phyloP scores from a whole-genome alignment of 53 echinoderm and acorn worm species.

The Luidia sarsii region DNA sequence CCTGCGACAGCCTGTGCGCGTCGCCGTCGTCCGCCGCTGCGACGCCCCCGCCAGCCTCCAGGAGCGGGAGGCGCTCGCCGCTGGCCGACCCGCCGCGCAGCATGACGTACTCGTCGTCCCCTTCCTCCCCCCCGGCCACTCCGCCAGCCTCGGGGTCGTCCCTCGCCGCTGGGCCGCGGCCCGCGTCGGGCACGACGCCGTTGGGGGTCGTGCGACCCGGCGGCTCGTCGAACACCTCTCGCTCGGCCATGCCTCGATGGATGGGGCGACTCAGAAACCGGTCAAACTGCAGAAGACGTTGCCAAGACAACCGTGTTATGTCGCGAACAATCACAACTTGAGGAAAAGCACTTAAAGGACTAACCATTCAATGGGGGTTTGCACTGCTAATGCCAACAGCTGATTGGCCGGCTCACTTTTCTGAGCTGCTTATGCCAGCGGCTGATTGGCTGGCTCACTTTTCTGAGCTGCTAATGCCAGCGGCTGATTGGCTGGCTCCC shows the following conservation, averaged over 20 bases:
- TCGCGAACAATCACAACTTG: not conserved
- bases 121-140: not conserved
- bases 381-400: too few species aligned
- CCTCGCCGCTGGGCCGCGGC: not conserved
- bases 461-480: too few species aligned
- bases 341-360: not conserved
- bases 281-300: slow-evolving; percentile 35
- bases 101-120: slow-evolving; percentile 14
- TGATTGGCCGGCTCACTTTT: too few species aligned
- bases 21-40: not conserved
- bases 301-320: not conserved
- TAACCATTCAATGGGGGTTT: not conserved
- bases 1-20: slow-evolving; percentile 13
- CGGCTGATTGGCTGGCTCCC: too few species aligned
- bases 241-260: not conserved
- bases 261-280: not conserved
- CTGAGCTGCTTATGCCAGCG: too few species aligned
- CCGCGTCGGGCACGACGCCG: slow-evolving; percentile 9
- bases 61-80: slow-evolving; percentile 7
- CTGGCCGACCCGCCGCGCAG: not conserved
- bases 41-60: not conserved
- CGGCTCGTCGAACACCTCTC: slow-evolving; percentile 31
- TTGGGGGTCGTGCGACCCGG: not conserved
- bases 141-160: not conserved
- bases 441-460: too few species aligned